Evolutionary conservation across 2,797 vertebrate genomes (phyloP), one percentile per base, ranked within the genome.

Genomic region (Amphiprion clarkii): DNA sequence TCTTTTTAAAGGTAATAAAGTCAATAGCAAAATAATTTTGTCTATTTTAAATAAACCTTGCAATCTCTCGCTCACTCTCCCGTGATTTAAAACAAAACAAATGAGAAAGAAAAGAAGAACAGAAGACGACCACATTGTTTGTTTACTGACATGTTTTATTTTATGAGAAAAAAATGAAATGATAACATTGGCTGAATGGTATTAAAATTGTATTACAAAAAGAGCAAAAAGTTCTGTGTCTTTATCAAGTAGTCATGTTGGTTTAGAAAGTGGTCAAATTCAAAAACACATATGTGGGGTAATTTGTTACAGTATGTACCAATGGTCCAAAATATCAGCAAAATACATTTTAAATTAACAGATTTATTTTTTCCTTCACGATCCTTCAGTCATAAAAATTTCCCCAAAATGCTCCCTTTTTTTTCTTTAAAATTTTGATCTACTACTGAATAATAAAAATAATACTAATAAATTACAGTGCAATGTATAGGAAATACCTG

Each of bases 391-490:
- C 40, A 72, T 84, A 82, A 60, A 86, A 85, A 87, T 58, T 57
- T 57, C 57, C 60, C 57, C 54, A 49, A 27, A 80, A 79, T 83
- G 82, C 53, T 79, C 49, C 72, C 61, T 58, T 72, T 53, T 56
- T 23, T 31, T 58, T 72, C 48, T 79, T 72, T 53, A 58, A 44
- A 74, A 76, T 61, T 79, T 73, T 79, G 49, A 83, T 84, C 68
- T 70, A 73, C 66, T 56, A 82, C 78, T 79, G 49, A 89, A 84
- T 66, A 86, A 87, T 83, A 89, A 67, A 84, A 92, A 86, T 76
- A 87, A 84, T 77, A 85, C 71, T 79, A 93, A 91, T 94, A 94
- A 93, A 94, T 95, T 93, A 94, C 92, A 95, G 92, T 94, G 93
- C 92, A 93, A 90, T 90, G 91, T 17, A 53, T 77, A 70, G 74